Conservation (phyloP, 2,888 invertebrate genomes). For the Pyralis farinalis region DNA sequence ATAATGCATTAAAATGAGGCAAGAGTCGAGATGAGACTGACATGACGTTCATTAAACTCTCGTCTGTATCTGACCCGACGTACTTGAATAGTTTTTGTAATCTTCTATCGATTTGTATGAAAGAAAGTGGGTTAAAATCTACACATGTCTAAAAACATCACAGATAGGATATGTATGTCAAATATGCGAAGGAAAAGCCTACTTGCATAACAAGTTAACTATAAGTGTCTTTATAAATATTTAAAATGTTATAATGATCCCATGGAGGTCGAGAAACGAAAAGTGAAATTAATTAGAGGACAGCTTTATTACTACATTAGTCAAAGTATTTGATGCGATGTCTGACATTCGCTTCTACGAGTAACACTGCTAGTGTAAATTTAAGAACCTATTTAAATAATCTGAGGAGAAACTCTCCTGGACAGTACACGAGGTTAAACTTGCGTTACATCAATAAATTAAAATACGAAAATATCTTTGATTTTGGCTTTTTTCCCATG, state of each 20-base stretch:
- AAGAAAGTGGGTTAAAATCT: constrained; percentile 40
- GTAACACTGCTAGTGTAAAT: too few species aligned
- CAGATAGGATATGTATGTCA: constrained; percentile 11
- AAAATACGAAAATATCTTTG: too few species aligned
- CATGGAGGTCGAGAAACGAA: constrained; percentile 1
- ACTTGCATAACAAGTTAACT: not conserved
- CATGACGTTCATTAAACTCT: constrained; percentile 27
- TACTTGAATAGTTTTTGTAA: constrained; percentile 25
- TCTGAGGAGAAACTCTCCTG: too few species aligned
- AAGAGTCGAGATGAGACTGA: too few species aligned
- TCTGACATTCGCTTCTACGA: too few species aligned
- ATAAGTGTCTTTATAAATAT: constrained; percentile 6
- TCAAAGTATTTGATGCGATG: too few species aligned
- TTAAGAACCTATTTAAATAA: too few species aligned
- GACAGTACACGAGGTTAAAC: too few species aligned
- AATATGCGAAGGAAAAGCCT: constrained; percentile 5
- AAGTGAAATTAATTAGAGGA: not conserved
- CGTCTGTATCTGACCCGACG: constrained; percentile 30
- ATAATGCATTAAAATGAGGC: too few species aligned
- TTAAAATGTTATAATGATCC: constrained; percentile 1
- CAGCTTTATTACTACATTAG: not conserved
- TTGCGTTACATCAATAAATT: too few species aligned
- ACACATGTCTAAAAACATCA: constrained; percentile 7
- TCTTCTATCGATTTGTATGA: constrained; percentile 26
- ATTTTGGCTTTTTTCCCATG: constrained; percentile 1